Conservation (phyloP, 2,888 invertebrate species). For the Polyommatus iphigenia region DNA sequence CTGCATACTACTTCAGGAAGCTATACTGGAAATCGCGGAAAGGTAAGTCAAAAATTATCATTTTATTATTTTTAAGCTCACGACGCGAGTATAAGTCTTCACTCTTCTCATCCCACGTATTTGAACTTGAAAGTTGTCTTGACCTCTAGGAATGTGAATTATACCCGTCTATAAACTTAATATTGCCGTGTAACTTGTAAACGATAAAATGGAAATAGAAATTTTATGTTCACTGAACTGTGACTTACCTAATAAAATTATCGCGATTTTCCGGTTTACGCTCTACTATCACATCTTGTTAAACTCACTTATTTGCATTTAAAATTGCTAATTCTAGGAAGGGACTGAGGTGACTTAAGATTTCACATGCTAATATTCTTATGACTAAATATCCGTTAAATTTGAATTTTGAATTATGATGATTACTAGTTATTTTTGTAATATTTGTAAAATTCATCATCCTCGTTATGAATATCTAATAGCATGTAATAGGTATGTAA, state of each 20-base stretch:
- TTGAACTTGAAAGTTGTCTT: constrained; percentile 28
- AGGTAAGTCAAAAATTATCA: constrained; percentile 60
- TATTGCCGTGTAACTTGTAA: constrained; percentile 19
- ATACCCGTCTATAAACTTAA: neutral
- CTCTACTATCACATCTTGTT: constrained; percentile 4
- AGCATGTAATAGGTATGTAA: neutral
- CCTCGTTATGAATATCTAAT: neutral
- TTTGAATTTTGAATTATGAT: neutral
- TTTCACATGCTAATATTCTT: neutral
- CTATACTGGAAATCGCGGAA: constrained; percentile 82
- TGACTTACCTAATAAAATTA: constrained; percentile 30
- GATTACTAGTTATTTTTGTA: neutral
- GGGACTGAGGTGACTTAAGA: neutral
- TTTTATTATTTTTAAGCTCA: constrained; percentile 13
- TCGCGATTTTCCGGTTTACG: constrained; percentile 29
- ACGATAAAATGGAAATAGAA: constrained; percentile 27
- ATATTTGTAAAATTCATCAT: neutral
- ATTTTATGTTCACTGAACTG: constrained; percentile 26
- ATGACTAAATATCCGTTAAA: neutral
- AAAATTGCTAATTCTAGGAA: neutral
- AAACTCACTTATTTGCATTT: neutral
- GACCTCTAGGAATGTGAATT: constrained; percentile 21
- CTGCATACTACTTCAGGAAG: constrained; percentile 80
- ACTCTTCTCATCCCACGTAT: neutral
- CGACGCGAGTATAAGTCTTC: neutral